These are phyloP conservation scores for Laodelphax striatellus DNA, from an alignment of 1,140 invertebrate genomes.

Conservation along the genomic window DNA sequence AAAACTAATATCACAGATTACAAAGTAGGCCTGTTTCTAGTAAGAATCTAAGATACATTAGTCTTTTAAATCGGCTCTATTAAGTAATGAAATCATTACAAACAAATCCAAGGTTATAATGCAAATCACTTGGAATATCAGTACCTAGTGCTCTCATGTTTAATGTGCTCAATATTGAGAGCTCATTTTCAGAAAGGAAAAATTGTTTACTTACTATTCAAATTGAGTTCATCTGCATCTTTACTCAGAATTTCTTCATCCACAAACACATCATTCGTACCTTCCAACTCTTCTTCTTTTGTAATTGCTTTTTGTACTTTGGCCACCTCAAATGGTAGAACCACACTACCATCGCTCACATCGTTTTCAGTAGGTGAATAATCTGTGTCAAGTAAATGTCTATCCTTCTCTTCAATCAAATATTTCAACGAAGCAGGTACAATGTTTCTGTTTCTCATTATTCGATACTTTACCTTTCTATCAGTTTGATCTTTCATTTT, in stretches of 20 bases:
- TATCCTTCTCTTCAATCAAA: neutral
- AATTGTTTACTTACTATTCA: neutral
- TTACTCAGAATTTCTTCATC: neutral
- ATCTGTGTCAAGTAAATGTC: neutral
- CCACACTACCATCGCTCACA: neutral
- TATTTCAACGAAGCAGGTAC: conserved; percentile 5
- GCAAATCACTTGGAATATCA: too few relatives aligned
- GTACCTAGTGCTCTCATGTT: too few relatives aligned
- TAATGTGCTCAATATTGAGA: neutral
- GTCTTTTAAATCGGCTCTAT: too few relatives aligned
- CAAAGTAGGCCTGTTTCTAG: too few relatives aligned
- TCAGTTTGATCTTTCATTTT: neutral
- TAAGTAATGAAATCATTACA: too few relatives aligned
- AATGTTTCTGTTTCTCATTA: neutral
- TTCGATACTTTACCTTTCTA: neutral
- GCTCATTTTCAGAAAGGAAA: neutral
- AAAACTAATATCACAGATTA: too few relatives aligned
- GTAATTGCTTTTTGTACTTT: neutral
- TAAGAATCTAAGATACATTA: too few relatives aligned
- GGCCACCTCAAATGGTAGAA: neutral
- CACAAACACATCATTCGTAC: neutral
- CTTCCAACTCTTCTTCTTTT: neutral
- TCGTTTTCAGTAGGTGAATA: too few relatives aligned
- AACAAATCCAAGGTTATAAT: too few relatives aligned
- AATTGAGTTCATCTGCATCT: neutral